phyloP scores from a whole-genome alignment of 1,140 invertebrate species.

The Lethocerus indicus region DNA sequence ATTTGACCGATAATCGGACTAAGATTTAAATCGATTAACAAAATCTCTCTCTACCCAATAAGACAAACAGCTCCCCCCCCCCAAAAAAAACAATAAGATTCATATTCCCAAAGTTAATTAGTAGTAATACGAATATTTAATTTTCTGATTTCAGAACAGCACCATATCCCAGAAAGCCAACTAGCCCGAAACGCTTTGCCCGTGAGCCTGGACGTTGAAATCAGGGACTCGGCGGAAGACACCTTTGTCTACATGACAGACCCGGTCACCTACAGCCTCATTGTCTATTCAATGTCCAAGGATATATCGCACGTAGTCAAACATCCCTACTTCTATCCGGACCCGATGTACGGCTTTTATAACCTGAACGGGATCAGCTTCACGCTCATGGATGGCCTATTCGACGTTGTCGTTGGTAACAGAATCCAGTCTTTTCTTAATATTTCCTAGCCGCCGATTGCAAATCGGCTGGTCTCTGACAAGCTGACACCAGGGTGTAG shows the following conservation, averaged over 20 bases:
- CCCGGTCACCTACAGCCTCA: neutral
- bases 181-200: neutral
- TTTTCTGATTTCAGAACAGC: neutral
- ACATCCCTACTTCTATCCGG: conserved; percentile 15
- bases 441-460: neutral
- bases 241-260: conserved; percentile 12
- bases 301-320: conserved; percentile 9
- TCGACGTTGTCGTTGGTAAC: conserved; percentile 11
- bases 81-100: neutral
- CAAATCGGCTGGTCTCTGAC: no score
- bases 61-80: neutral
- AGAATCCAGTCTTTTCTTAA: no score
- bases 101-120: neutral
- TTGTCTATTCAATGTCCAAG: conserved; percentile 10
- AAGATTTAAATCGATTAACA: neutral
- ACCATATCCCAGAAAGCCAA: neutral
- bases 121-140: neutral
- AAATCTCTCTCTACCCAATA: neutral
- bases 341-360: conserved; percentile 13
- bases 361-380: conserved; percentile 12
- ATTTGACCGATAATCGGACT: neutral
- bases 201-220: neutral
- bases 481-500: no score
- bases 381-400: conserved; percentile 15
- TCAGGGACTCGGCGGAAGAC: neutral